Evolutionary conservation across 2,797 vertebrate genomes (phyloP).

Genomic region (Pipistrellus nathusii): DNA sequence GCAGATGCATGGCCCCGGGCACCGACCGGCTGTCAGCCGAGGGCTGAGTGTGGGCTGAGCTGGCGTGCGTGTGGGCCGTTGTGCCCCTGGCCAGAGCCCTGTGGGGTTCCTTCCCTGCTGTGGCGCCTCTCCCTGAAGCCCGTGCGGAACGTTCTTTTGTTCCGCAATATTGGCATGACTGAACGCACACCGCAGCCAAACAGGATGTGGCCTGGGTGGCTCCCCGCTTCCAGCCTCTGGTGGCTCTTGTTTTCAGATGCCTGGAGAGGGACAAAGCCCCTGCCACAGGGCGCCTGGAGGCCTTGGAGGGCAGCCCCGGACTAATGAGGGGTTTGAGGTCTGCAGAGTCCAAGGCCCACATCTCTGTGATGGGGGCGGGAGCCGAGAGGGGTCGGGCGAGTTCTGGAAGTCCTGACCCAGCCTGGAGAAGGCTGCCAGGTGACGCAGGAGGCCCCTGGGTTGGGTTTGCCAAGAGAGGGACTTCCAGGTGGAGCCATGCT

Average conservation of each 20-base stretch:
- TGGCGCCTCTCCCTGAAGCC: not conserved
- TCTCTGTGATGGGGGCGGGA: not conserved
- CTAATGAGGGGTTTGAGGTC: not conserved
- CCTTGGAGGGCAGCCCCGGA: not conserved
- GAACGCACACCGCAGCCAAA: not conserved
- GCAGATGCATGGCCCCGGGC: not conserved
- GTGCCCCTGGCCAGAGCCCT: not conserved
- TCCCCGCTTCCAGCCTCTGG: not conserved
- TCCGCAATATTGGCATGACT: not conserved
- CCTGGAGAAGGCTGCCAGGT: not conserved
- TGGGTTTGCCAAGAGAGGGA: not conserved
- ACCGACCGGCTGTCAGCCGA: accelerated
- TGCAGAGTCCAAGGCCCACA: accelerated
- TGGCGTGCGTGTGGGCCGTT: accelerated
- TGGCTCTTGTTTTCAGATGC: slow-evolving; percentile 21
- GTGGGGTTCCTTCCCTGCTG: not conserved
- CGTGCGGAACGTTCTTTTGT: not conserved
- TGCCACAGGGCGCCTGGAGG: not conserved
- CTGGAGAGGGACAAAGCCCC: not conserved
- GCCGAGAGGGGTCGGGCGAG: accelerated
- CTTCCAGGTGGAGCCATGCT: not conserved
- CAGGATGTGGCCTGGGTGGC: slow-evolving; percentile 61
- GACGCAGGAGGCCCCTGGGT: not conserved
- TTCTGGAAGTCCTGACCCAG: not conserved
- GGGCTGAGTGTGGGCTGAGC: accelerated